Evolutionary conservation across 2,888 invertebrate genomes (phyloP).

Genomic region (Microctonus hyperodae): DNA sequence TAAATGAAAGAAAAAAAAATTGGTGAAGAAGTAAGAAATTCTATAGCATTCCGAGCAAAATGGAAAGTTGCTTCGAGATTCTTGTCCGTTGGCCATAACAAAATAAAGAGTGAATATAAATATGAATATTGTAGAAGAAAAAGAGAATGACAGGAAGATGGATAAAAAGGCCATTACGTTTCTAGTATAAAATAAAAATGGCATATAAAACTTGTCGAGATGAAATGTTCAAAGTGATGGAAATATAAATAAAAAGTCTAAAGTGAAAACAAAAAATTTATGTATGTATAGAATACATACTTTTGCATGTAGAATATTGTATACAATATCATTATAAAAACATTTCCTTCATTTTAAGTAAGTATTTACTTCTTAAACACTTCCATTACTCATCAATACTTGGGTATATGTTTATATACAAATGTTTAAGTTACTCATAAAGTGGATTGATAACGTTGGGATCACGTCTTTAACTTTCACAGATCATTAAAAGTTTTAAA

Average conservation of each 20-base stretch:
- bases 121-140: neutral
- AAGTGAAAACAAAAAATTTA: neutral
- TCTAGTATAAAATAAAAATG: conserved; percentile 21
- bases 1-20: neutral
- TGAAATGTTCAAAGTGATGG: neutral
- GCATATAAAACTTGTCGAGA: conserved; percentile 7
- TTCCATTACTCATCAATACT: neutral
- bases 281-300: no score
- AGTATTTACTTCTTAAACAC: neutral
- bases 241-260: conserved; percentile 1
- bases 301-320: neutral
- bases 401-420: neutral
- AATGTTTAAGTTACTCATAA: conserved; percentile 6
- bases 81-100: conserved; percentile 15
- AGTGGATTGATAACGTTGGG: conserved; percentile 29
- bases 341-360: neutral
- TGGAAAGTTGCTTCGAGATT: conserved; percentile 25
- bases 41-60: conserved; percentile 23
- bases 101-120: neutral
- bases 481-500: neutral
- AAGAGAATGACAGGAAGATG: neutral
- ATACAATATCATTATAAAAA: neutral
- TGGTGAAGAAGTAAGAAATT: neutral
- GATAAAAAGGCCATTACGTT: neutral
- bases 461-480: conserved; percentile 20